phyloP scores from a whole-genome alignment of 1,140 invertebrate species.

The Sycophila sp. region DNA sequence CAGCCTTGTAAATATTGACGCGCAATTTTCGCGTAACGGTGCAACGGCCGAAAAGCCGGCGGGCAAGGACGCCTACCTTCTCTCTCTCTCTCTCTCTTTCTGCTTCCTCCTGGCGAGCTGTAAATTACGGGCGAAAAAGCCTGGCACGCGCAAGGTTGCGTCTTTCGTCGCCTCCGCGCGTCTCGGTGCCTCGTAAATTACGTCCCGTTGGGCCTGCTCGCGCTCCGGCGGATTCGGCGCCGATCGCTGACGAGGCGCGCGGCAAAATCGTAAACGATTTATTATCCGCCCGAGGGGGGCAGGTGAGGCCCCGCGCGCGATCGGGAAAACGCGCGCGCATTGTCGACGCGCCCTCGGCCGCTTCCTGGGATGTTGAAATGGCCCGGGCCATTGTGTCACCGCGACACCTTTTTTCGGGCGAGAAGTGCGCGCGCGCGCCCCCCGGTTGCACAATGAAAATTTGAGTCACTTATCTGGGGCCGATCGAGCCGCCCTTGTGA shows the following conservation, averaged over 20 bases:
- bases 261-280: constrained; percentile 22
- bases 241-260: constrained; percentile 16
- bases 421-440: background rate
- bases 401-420: background rate
- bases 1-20: constrained; percentile 31
- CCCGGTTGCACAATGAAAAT: constrained; percentile 4
- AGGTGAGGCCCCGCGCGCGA: constrained; percentile 13
- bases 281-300: background rate
- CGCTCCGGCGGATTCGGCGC: background rate
- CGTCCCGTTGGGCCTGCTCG: background rate
- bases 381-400: background rate
- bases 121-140: constrained; percentile 22
- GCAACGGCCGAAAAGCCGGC: background rate
- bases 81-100: too few relatives aligned
- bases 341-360: background rate
- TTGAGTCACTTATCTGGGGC: constrained; percentile 14
- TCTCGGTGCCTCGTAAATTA: constrained; percentile 24
- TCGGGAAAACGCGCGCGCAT: background rate
- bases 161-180: background rate
- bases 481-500: constrained; percentile 13
- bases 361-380: background rate
- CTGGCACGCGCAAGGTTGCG: background rate
- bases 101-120: background rate
- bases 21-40: background rate
- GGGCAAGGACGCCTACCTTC: background rate